phyloP scores from a whole-genome alignment of 2,113 vertebrate genomes.

The Cyrtonyx montezumae region DNA sequence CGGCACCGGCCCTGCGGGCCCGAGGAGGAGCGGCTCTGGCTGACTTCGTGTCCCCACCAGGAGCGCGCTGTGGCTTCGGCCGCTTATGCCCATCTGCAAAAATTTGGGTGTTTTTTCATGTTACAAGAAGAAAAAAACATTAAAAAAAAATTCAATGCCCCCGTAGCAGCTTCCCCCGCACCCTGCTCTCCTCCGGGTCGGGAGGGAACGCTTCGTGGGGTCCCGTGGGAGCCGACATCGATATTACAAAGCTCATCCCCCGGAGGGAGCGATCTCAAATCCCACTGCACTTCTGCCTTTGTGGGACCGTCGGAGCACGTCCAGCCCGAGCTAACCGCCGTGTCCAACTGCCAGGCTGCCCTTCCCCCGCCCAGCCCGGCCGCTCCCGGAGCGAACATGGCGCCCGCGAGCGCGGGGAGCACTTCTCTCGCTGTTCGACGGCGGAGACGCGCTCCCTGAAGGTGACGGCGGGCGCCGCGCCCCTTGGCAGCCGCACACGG shows the following conservation, averaged over 20 bases:
- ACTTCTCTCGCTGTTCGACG: neutral
- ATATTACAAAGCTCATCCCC: neutral
- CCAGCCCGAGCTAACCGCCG: neutral
- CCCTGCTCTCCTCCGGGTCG: too few relatives aligned
- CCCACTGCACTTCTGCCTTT: neutral
- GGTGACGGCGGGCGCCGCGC: slow-evolving; percentile 17
- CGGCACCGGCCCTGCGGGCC: neutral
- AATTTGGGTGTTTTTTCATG: neutral
- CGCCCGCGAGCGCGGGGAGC: neutral
- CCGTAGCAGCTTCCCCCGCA: too few relatives aligned
- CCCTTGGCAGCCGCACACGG: neutral
- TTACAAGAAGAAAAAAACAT: neutral
- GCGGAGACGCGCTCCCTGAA: slow-evolving; percentile 23
- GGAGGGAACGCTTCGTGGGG: too few relatives aligned
- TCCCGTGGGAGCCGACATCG: neutral
- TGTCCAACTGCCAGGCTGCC: neutral
- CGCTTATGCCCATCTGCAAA: neutral
- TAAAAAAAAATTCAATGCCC: too few relatives aligned
- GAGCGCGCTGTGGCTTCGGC: neutral
- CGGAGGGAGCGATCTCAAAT: neutral
- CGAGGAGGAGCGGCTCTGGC: neutral
- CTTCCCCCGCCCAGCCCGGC: neutral
- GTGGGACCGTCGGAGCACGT: neutral
- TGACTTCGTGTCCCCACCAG: neutral
- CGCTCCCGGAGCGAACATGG: neutral